Percentiles rank a stretch among this genome's conserved stretches.
phyloP scores from a whole-genome alignment of 2,113 vertebrate genomes.

The Piaya cayana region DNA sequence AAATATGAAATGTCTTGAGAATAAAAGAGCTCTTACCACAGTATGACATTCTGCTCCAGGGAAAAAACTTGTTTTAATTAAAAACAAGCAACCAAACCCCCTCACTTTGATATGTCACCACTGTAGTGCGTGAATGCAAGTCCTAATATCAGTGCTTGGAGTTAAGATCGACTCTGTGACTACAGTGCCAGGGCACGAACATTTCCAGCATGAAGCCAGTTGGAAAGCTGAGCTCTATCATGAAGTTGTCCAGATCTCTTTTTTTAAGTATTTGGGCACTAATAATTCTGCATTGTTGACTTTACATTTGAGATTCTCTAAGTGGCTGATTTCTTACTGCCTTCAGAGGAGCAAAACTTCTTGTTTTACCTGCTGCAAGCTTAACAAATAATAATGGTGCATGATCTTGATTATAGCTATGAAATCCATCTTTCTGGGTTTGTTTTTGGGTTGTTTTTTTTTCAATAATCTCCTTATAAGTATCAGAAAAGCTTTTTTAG shows the following conservation, averaged over 20 bases:
- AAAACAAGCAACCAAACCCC: neutral
- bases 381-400: neutral
- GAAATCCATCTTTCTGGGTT: neutral
- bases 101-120: neutral
- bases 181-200: neutral
- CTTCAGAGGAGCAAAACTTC: neutral
- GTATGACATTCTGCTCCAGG: neutral
- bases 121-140: neutral
- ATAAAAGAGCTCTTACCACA: neutral
- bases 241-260: neutral
- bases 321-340: neutral
- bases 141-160: neutral
- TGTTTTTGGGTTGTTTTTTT: no score
- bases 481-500: neutral
- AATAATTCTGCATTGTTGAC: neutral
- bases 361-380: neutral
- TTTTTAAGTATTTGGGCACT: neutral
- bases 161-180: neutral
- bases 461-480: neutral
- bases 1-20: neutral
- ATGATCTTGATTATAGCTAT: neutral
- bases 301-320: neutral
- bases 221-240: neutral
- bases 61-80: neutral
- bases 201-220: neutral